Conservation (phyloP, 2,888 invertebrate species). For the Adineta ricciae region DNA sequence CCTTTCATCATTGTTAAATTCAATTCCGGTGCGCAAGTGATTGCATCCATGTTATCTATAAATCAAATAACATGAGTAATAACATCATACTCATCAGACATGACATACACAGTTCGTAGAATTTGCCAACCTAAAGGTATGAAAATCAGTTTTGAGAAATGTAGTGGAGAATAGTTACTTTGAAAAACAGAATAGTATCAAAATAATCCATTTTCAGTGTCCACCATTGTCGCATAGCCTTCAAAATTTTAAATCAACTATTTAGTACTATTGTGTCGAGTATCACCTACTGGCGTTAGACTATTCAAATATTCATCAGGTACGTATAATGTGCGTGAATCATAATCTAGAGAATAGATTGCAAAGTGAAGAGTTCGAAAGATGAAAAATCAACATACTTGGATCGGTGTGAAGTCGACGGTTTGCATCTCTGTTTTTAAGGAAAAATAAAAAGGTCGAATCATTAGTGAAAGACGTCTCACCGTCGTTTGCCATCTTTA, state of each 20-base stretch:
- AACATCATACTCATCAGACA: too few relatives aligned
- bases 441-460: not conserved
- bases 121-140: constrained; percentile 68
- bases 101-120: constrained; percentile 64
- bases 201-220: constrained; percentile 72
- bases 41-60: constrained; percentile 84
- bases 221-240: constrained; percentile 96
- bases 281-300: constrained; percentile 21
- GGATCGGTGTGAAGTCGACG: constrained; percentile 10
- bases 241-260: constrained; percentile 34
- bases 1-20: constrained; percentile 85
- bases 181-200: constrained; percentile 88
- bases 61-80: constrained; percentile 54
- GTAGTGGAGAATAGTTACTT: constrained; percentile 52
- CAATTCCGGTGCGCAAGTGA: constrained; percentile 75
- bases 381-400: not conserved
- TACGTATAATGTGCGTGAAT: constrained; percentile 28
- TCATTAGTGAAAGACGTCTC: too few relatives aligned
- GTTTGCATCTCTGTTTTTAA: not conserved
- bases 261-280: not conserved
- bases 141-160: not conserved
- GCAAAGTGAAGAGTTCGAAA: not conserved
- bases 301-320: constrained; percentile 25
- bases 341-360: constrained; percentile 26
- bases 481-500: not conserved